These are phyloP conservation scores for Sphaerophoria rueppellii DNA, from an alignment of 2,888 invertebrate genomes.

Conservation along the genomic window DNA sequence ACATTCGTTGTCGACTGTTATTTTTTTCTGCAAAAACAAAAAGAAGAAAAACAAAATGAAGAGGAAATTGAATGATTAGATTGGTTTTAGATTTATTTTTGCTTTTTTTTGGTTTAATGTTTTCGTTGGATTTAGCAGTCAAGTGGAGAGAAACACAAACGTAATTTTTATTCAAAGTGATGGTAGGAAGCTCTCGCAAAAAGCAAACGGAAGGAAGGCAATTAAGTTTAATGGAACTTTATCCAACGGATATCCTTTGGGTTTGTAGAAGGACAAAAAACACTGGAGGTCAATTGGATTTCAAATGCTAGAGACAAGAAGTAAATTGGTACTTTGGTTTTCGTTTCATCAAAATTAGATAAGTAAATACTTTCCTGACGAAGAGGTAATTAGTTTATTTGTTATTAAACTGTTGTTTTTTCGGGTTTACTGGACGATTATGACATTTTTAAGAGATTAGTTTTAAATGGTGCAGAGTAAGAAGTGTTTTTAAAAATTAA, in stretches of 20 bases:
- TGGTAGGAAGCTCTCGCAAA: not conserved
- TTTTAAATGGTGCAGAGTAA: too few species aligned
- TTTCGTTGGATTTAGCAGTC: constrained; percentile 4
- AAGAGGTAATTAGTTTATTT: too few species aligned
- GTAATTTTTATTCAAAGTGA: constrained; percentile 20
- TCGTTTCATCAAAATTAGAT: not conserved
- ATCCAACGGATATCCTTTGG: constrained; percentile 6
- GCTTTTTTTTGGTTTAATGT: not conserved
- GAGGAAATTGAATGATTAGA: constrained; percentile 60
- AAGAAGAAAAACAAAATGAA: constrained; percentile 9
- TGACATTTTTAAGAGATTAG: too few species aligned
- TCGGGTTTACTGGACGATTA: too few species aligned
- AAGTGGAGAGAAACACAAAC: not conserved
- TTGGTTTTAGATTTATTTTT: constrained; percentile 29
- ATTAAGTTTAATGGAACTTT: constrained; percentile 31
- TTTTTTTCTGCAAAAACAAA: constrained; percentile 61
- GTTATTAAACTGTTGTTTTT: not conserved
- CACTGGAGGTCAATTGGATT: not conserved
- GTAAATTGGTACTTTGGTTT: not conserved
- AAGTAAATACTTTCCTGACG: not conserved
- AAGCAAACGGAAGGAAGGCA: constrained; percentile 31
- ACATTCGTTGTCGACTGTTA: constrained; percentile 51
- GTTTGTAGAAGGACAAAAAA: not conserved
- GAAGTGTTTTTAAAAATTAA: too few species aligned
- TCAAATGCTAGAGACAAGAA: not conserved